Evolutionary conservation across 2,888 invertebrate genomes (phyloP), one percentile per base, ranked within the genome.

Genomic region (Aethes cnicana): DNA sequence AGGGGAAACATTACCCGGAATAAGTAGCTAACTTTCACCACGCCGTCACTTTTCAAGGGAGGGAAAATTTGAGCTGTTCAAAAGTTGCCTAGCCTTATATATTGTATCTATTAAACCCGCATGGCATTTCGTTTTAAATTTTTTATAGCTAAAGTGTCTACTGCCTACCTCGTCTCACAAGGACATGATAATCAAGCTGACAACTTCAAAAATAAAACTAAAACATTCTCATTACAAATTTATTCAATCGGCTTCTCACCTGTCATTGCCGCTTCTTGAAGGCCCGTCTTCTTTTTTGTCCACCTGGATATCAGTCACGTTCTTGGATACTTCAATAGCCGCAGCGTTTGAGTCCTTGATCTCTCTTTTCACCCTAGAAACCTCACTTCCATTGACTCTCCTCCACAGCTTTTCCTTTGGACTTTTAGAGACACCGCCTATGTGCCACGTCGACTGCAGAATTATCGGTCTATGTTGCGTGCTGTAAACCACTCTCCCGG

Each of bases 401-500:
- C 36, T 20, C 2, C 3, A 4, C 7, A 2, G 1, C 0, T 21
- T n/a, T 8, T 37, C 2, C 6, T 12, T 8, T 1, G 12, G 21
- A 2, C 1, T 3, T 4, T n/a, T 2, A 0, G 2, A 1, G 6
- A 1, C 0, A 1, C 43, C 50, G 4, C 43, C 43, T 0, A 37
- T 4, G 14, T 72, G 58, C 18, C 64, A 72, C 0, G 83, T 84
- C 0, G 76, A 73, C 11, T 63, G 63, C 2, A 7, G 3, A 2
- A 61, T 60, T 0, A 49, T 3, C 0, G 84, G 84, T 47, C 77
- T 61, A 12, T 81, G 74, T 4, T 80, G 62, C 0, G 83, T 81
- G 0, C 71, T 74, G 56, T 72, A 48, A 3, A 9, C 54, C 0
- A 76, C 67, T 0, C 35, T 3, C 0, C 81, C 77, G 0, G 61